Conservation (phyloP, 2,888 invertebrate genomes). For the Chorisops tibialis region DNA sequence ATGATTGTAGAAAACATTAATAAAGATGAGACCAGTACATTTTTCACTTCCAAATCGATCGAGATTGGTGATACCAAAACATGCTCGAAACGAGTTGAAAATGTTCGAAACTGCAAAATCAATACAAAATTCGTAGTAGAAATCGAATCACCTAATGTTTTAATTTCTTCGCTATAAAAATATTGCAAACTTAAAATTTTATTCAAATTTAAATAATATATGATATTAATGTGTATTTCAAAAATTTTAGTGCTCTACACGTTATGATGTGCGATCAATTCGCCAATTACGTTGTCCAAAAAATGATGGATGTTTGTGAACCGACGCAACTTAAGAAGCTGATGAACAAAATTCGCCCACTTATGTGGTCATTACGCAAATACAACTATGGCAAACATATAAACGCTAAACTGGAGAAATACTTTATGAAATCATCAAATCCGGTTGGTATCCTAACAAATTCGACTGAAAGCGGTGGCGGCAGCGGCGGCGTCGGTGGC, state of each 20-base stretch:
- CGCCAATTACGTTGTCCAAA: conserved; percentile 99
- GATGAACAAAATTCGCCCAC: conserved; percentile 98
- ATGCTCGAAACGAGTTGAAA: no score
- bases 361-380: conserved; percentile 92
- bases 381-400: conserved; percentile 99
- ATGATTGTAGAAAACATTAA: no score
- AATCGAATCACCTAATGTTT: no score
- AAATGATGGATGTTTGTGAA: conserved; percentile 99
- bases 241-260: conserved; percentile 78
- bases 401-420: conserved; percentile 96
- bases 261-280: conserved; percentile 99
- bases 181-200: no score
- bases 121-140: no score
- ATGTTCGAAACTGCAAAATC: no score
- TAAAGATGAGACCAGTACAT: no score
- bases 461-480: conserved; percentile 5
- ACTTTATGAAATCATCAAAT: conserved; percentile 57
- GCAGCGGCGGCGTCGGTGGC: neutral
- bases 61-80: no score
- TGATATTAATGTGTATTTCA: no score
- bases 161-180: no score
- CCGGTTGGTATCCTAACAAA: conserved; percentile 50
- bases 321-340: conserved; percentile 95
- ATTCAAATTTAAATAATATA: no score
- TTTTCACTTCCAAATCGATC: no score